Evolutionary conservation across 2,113 vertebrate species (phyloP), one percentile per base, ranked within the genome.

Genomic region (Poeciliopsis occidentalis): DNA sequence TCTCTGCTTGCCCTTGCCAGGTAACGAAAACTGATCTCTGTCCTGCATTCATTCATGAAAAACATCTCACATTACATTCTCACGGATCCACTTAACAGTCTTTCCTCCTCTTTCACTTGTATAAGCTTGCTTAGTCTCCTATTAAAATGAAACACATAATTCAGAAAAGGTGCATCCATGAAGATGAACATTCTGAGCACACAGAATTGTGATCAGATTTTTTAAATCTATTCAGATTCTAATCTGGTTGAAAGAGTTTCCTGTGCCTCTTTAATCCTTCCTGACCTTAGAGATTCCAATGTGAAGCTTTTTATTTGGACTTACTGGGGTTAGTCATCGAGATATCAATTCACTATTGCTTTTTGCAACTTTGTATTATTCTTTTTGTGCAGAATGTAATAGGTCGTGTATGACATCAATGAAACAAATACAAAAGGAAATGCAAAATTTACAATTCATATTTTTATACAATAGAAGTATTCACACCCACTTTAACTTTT

Each of bases 11-110:
- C 74, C 67, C 75, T 24, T 80, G 83, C 73, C 84, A 83, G 66
- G 31, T 63, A 26, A 82, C 12, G 83, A 54, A 88, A 91, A 88
- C 80, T 76, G 92, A 91, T 86, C 90, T 82, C 51, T 66, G 74
- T 75, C 79, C 79, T 87, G 74, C 84, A 90, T 89, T 91, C 85
- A 91, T 91, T 91, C 79, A 91, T 89, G 87, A 87, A 67, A 64
- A 76, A 61, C 31, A 4, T 86, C 84, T 92, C 90, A 67, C 44
- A n/a, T 93, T 92, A 89, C 92, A 79, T 60, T 54, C 77, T 64
- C 64, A 73, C 24, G 34, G 71, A 39, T 75, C 41, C 60, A 80
- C 78, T 73, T 39, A 66, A 31, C 67, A 44, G 30, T 63, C 32
- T 47, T 30, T 64, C 64, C 27, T 74, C 13, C 65, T 69, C 75